These are phyloP conservation scores for Scomber colias DNA, from an alignment of 2,113 vertebrate genomes.

Conservation along the genomic window DNA sequence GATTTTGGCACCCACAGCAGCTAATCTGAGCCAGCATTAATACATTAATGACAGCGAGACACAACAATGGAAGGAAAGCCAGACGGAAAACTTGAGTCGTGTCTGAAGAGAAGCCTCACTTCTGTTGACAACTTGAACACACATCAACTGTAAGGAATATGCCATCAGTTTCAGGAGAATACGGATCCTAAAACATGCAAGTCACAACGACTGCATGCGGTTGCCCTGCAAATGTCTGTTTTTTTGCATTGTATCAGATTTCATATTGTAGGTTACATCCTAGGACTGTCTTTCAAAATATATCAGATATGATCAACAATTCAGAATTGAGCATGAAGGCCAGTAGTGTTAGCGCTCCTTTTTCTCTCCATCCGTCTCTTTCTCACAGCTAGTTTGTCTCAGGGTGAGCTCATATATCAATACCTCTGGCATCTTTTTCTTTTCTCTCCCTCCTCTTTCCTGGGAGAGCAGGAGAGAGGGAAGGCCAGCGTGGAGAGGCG, in stretches of 20 bases:
- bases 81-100: constrained; percentile 51
- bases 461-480: constrained; percentile 52
- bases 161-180: background rate
- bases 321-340: constrained; percentile 27
- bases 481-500: constrained; percentile 64
- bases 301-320: constrained; percentile 45
- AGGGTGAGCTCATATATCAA: constrained; percentile 66
- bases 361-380: constrained; percentile 26
- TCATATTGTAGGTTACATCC: constrained; percentile 22
- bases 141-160: background rate
- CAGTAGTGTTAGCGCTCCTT: constrained; percentile 1
- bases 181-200: constrained; percentile 5
- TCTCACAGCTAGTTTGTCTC: constrained; percentile 37
- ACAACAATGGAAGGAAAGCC: constrained; percentile 46
- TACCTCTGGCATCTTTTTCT: constrained; percentile 65
- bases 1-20: background rate
- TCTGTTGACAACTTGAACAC: background rate
- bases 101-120: constrained; percentile 13
- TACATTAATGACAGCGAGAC: constrained; percentile 35
- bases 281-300: constrained; percentile 28
- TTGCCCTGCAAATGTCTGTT: background rate
- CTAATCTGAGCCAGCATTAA: constrained; percentile 33
- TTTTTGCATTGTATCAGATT: constrained; percentile 6
- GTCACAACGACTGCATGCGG: background rate
- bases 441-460: constrained; percentile 23